Conservation (phyloP, 35 echinoderm and acorn worm species). For the Ophiothrix spiculata region DNA sequence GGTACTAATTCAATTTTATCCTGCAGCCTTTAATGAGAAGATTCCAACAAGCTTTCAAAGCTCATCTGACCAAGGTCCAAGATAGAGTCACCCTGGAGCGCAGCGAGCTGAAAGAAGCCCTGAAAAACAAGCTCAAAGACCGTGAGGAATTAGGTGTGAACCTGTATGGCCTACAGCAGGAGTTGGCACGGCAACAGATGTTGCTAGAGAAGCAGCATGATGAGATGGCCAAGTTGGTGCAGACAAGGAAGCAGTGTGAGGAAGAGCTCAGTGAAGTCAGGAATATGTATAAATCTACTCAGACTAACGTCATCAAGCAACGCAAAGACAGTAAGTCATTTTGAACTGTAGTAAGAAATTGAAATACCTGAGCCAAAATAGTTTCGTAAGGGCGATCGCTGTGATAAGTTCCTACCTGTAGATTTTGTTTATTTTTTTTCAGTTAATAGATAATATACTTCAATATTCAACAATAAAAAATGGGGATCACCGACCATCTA, state of each 20-base stretch:
- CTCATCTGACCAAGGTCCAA: slow-evolving; percentile 78
- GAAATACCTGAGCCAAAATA: too few species aligned
- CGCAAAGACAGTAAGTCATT: slow-evolving; percentile 88
- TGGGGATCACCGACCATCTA: too few species aligned
- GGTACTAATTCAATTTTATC: too few species aligned
- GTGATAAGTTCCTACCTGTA: too few species aligned
- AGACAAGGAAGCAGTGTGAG: slow-evolving; percentile 70
- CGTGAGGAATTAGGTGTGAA: slow-evolving; percentile 94
- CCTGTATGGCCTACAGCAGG: slow-evolving; percentile 95
- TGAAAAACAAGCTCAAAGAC: slow-evolving; percentile 79
- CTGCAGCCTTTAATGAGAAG: slow-evolving; percentile 97
- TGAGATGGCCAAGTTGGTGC: slow-evolving; percentile 45
- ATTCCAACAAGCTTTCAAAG: slow-evolving; percentile 83
- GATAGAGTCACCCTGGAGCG: slow-evolving; percentile 82
- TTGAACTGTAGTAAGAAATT: too few species aligned
- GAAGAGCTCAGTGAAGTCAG: slow-evolving; percentile 81
- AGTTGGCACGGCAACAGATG: slow-evolving; percentile 70
- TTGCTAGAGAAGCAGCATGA: slow-evolving; percentile 77
- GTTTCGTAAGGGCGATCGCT: too few species aligned
- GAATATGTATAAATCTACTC: slow-evolving; percentile 84
- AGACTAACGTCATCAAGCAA: slow-evolving; percentile 79
- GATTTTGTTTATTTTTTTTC: too few species aligned
- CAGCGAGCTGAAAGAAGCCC: slow-evolving; percentile 69
- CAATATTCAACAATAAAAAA: too few species aligned
- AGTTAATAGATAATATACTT: too few species aligned